phyloP scores from a whole-genome alignment of 2,113 vertebrate species.

The Sceloporus tristichus region DNA sequence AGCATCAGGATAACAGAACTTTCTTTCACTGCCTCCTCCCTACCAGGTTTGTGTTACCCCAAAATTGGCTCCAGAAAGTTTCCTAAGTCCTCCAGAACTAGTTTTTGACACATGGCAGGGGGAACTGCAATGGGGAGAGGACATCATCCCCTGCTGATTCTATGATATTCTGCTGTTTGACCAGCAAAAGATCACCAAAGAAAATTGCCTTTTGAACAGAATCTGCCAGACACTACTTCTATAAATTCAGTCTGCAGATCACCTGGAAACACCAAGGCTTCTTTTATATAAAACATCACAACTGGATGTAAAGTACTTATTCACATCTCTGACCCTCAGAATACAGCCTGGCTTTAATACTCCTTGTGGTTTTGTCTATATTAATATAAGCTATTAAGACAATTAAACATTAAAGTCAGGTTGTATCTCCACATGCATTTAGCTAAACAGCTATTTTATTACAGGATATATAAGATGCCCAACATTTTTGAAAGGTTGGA shows the following conservation, averaged over 20 bases:
- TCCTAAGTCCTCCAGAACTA: too few relatives aligned
- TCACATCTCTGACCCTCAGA: neutral
- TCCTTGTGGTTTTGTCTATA: neutral
- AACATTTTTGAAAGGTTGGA: neutral
- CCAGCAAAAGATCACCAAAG: too few relatives aligned
- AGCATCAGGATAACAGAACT: too few relatives aligned
- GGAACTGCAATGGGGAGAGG: too few relatives aligned
- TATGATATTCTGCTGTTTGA: too few relatives aligned
- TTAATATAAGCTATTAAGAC: slow-evolving; percentile 26
- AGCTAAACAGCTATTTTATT: neutral
- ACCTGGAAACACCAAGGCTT: neutral
- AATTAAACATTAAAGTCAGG: neutral
- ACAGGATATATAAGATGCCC: neutral
- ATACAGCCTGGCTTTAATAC: neutral
- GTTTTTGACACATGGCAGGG: too few relatives aligned
- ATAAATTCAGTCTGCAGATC: neutral
- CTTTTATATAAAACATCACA: neutral
- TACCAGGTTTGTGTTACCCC: too few relatives aligned
- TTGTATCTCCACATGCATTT: neutral
- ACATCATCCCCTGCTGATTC: too few relatives aligned
- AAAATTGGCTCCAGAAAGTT: too few relatives aligned
- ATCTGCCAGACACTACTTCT: neutral
- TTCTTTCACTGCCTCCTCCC: too few relatives aligned
- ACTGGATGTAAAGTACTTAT: neutral
- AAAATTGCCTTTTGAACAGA: neutral